Percentiles rank a stretch among this genome's conserved stretches.
These are phyloP conservation scores for Nomada ferruginata DNA, from an alignment of 2,888 invertebrate genomes.

Conservation along the genomic window DNA sequence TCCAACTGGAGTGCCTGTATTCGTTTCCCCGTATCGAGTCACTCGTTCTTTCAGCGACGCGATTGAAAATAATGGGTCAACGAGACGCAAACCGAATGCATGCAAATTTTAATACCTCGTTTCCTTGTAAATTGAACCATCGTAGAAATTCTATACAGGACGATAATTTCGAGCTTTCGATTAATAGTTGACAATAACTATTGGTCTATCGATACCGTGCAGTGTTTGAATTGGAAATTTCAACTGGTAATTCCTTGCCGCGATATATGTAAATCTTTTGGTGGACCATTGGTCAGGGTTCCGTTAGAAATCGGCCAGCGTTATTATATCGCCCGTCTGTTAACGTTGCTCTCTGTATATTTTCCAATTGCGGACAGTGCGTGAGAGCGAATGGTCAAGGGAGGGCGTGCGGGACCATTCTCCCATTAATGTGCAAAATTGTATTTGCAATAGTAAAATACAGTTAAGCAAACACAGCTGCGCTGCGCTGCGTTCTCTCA, in stretches of 20 bases:
- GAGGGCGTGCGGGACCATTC: not conserved
- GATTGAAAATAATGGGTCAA: slow-evolving; percentile 27
- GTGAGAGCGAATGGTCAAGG: not conserved
- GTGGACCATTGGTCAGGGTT: not conserved
- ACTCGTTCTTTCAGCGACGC: slow-evolving; percentile 14
- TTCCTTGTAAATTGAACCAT: not conserved
- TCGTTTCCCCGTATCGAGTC: slow-evolving; percentile 36
- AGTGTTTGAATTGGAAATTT: not conserved
- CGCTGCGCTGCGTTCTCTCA: slow-evolving; percentile 31
- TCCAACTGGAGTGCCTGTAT: slow-evolving; percentile 30
- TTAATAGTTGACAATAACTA: no score
- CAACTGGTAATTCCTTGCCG: not conserved
- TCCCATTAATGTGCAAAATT: slow-evolving; percentile 44
- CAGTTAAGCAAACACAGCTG: slow-evolving; percentile 53
- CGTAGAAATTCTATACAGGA: no score
- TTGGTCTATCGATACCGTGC: not conserved
- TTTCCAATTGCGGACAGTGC: not conserved
- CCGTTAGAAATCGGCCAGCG: not conserved
- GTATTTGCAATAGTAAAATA: slow-evolving; percentile 68
- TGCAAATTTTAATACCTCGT: not conserved
- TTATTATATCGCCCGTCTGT: not conserved
- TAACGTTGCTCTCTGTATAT: slow-evolving; percentile 13
- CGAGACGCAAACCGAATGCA: not conserved
- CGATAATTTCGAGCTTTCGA: not conserved
- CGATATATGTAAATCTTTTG: slow-evolving; percentile 2